phyloP scores from a whole-genome alignment of 2,888 invertebrate genomes.

The Dione vanillae region DNA sequence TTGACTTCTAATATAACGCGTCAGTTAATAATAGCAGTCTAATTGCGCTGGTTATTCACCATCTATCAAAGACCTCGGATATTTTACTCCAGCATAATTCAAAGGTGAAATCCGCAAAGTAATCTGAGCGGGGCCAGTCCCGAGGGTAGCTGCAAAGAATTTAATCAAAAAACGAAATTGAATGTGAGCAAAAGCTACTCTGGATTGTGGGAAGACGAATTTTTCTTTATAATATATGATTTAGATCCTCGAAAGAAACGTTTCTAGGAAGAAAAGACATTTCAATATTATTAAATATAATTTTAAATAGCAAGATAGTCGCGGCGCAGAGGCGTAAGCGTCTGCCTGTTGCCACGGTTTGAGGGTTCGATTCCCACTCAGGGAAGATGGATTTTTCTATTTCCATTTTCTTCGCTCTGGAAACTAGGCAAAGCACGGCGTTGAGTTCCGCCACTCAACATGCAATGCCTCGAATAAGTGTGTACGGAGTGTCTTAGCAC shows the following conservation, averaged over 20 bases:
- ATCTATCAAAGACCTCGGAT: constrained; percentile 24
- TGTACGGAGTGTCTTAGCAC: too few relatives aligned
- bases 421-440: too few relatives aligned
- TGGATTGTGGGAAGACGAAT: background rate
- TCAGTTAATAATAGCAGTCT: background rate
- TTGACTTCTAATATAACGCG: constrained; percentile 8
- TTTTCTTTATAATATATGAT: background rate
- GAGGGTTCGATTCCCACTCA: too few relatives aligned
- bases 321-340: too few relatives aligned
- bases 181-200: constrained; percentile 30
- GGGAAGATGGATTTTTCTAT: too few relatives aligned
- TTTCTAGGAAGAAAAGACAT: background rate
- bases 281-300: background rate
- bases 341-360: too few relatives aligned
- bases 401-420: too few relatives aligned
- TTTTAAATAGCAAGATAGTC: too few relatives aligned
- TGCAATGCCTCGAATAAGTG: too few relatives aligned
- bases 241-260: too few relatives aligned
- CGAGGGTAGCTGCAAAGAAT: constrained; percentile 34
- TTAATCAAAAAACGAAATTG: constrained; percentile 42
- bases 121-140: constrained; percentile 34
- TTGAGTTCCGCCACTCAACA: too few relatives aligned
- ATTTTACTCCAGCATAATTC: constrained; percentile 32
- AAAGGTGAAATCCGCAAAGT: constrained; percentile 40
- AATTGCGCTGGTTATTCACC: constrained; percentile 17